Evolutionary conservation across 2,888 invertebrate species (phyloP).

Genomic region (Strigamia crassipes): DNA sequence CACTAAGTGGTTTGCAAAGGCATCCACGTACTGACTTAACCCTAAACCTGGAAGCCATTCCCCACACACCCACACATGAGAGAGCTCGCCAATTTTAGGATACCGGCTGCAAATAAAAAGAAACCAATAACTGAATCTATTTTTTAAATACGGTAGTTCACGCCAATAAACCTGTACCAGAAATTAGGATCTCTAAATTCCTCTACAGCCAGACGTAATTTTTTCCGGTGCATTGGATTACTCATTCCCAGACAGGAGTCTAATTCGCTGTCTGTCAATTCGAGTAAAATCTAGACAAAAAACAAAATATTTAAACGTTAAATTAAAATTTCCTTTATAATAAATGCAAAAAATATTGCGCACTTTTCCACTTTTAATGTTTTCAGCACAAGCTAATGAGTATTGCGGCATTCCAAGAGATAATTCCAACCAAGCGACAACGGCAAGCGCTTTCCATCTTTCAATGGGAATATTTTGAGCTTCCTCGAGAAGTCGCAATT

Average conservation of each 20-base stretch:
- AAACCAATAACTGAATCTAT: background rate
- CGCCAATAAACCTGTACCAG: constrained; percentile 38
- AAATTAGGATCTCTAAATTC: constrained; percentile 85
- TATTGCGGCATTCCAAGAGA: constrained; percentile 94
- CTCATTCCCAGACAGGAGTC: constrained; percentile 88
- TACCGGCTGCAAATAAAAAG: constrained; percentile 64
- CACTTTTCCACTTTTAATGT: constrained; percentile 94
- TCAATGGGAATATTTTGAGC: constrained; percentile 78
- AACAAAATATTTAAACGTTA: no score
- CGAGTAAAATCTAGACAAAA: constrained; percentile 77
- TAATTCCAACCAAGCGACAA: constrained; percentile 91
- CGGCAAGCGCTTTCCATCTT: constrained; percentile 89
- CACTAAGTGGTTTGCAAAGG: constrained; percentile 84
- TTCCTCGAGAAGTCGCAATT: constrained; percentile 76
- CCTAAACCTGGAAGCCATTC: constrained; percentile 93
- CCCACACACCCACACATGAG: constrained; percentile 91
- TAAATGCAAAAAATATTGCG: constrained; percentile 49
- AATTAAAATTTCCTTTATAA: no score
- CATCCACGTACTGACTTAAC: constrained; percentile 84
- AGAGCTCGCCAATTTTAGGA: constrained; percentile 82
- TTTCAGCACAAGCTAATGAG: constrained; percentile 85
- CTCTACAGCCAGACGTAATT: constrained; percentile 88
- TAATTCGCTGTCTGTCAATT: constrained; percentile 86
- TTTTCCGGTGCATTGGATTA: constrained; percentile 92
- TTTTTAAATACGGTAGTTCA: background rate